phyloP scores from a whole-genome alignment of 2,888 invertebrate genomes.

The Himalopsyche anomala region DNA sequence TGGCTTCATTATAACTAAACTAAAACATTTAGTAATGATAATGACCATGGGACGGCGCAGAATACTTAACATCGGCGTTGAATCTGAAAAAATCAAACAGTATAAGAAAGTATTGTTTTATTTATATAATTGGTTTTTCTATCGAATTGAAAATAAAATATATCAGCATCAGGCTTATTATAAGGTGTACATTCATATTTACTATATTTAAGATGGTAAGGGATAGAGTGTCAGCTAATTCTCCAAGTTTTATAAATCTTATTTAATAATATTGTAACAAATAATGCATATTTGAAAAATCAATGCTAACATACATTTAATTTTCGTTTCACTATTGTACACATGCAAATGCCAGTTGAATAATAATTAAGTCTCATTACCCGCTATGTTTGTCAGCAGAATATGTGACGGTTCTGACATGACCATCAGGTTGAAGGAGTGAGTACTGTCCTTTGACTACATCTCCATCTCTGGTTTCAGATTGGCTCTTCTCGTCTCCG shows the following conservation, averaged over 20 bases:
- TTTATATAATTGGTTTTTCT: too few relatives aligned
- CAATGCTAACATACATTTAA: too few relatives aligned
- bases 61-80: constrained; percentile 71
- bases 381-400: constrained; percentile 77
- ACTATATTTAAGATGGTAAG: too few relatives aligned
- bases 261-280: too few relatives aligned
- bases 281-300: too few relatives aligned
- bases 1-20: neutral
- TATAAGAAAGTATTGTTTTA: too few relatives aligned
- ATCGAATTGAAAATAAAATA: too few relatives aligned
- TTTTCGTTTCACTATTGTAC: too few relatives aligned
- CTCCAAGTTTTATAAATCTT: neutral
- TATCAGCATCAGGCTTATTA: too few relatives aligned
- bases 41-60: constrained; percentile 68
- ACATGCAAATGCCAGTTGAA: too few relatives aligned
- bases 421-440: constrained; percentile 77
- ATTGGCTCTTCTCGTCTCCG: constrained; percentile 77
- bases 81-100: constrained; percentile 68
- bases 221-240: too few relatives aligned
- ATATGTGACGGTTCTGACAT: constrained; percentile 77
- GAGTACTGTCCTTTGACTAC: constrained; percentile 75
- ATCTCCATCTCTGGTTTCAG: constrained; percentile 76
- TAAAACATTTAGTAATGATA: constrained; percentile 13
- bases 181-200: too few relatives aligned
- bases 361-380: constrained; percentile 67